Conservation (phyloP, 2,888 invertebrate species). For the Melanophora roralis region DNA sequence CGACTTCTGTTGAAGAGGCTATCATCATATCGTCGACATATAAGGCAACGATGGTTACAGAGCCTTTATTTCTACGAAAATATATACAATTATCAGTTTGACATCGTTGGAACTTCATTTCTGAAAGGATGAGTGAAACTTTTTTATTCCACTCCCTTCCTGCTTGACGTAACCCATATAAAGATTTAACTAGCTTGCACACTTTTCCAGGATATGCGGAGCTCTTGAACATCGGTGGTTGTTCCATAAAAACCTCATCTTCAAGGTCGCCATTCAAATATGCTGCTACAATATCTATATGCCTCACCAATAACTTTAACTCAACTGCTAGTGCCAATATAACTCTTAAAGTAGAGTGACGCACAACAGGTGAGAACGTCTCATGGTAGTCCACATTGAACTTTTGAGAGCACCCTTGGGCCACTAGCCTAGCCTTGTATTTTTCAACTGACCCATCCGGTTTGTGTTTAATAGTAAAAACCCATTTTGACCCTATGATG, state of each 20-base stretch:
- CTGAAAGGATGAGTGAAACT: no score
- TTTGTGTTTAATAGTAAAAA: neutral
- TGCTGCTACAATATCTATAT: constrained; percentile 32
- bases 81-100: constrained; percentile 42
- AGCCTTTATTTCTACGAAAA: neutral
- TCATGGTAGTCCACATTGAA: neutral
- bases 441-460: constrained; percentile 2
- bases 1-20: neutral
- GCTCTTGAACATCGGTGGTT: neutral
- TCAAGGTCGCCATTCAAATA: constrained; percentile 51
- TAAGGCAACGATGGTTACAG: constrained; percentile 14
- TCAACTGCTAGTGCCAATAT: constrained; percentile 25
- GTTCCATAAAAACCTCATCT: constrained; percentile 52
- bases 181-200: no score
- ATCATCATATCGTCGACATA: constrained; percentile 54
- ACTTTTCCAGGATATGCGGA: no score
- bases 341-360: constrained; percentile 14
- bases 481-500: constrained; percentile 12
- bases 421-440: constrained; percentile 15
- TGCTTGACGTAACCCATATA: no score
- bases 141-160: no score
- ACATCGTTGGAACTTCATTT: constrained; percentile 20
- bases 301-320: constrained; percentile 26
- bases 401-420: constrained; percentile 1
- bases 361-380: neutral